Conservation (phyloP, 2,113 vertebrate genomes). For the Microtus montanus region DNA sequence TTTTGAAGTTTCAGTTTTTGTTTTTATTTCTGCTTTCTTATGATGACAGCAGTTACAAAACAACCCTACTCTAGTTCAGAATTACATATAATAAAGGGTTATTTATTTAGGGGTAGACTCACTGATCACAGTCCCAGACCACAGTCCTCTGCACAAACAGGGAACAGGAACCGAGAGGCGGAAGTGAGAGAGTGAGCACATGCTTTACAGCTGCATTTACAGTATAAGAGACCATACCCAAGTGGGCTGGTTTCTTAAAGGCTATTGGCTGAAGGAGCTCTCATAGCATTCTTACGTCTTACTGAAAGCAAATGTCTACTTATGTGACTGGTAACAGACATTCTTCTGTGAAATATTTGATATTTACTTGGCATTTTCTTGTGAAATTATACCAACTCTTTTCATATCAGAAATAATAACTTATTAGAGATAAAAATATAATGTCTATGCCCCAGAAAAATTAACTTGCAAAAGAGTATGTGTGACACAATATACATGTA, state of each 20-base stretch:
- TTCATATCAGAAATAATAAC: constrained; percentile 40
- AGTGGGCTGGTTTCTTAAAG: no score
- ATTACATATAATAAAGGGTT: no score
- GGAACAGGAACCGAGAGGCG: no score
- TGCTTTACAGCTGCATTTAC: no score
- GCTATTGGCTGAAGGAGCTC: no score
- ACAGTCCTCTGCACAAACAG: no score
- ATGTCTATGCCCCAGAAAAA: neutral
- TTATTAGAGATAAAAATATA: neutral
- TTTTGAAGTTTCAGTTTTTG: constrained; percentile 34
- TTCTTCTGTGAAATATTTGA: neutral
- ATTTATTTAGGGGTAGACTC: no score
- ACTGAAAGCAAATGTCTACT: constrained; percentile 29
- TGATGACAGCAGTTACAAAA: neutral
- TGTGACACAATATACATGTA: neutral
- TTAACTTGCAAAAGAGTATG: neutral
- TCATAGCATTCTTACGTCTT: neutral
- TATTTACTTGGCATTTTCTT: constrained; percentile 48
- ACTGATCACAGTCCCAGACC: no score
- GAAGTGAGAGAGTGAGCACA: no score
- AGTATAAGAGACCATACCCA: no score
- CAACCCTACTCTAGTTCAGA: no score
- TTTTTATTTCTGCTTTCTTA: constrained; percentile 46
- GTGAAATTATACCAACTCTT: constrained; percentile 34
- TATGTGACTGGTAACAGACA: neutral